A percentile compares a stretch with the other conserved stretches of the same genome.
Conservation (phyloP, 2,113 vertebrate genomes). For the Dipodomys spectabilis region DNA sequence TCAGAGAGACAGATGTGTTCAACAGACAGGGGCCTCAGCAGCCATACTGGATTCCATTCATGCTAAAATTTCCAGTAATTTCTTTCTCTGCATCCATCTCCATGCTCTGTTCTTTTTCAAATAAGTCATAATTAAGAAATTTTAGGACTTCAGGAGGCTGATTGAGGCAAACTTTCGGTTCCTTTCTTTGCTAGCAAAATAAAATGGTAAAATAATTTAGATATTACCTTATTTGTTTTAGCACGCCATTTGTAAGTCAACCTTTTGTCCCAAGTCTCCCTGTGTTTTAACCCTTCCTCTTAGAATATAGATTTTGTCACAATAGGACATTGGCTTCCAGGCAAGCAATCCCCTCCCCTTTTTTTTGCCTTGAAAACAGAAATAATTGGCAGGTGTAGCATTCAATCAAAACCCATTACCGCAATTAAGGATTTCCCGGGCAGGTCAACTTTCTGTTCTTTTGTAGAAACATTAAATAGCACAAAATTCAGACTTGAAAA, state of each 20-base stretch:
- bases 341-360: background rate
- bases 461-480: conserved; percentile 1
- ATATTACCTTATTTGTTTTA: background rate
- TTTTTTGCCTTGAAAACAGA: background rate
- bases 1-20: background rate
- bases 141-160: background rate
- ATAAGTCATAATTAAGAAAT: conserved; percentile 21
- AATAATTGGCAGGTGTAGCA: conserved; percentile 21
- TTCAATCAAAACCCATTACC: background rate
- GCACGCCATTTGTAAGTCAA: conserved; percentile 9
- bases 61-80: background rate
- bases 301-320: background rate
- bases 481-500: conserved; percentile 2
- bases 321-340: background rate
- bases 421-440: conserved; percentile 28
- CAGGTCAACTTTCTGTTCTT: background rate
- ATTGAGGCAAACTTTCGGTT: background rate
- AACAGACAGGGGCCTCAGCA: background rate
- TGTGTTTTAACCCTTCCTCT: background rate
- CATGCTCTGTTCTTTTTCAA: background rate
- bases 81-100: background rate
- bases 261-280: background rate
- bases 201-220: background rate
- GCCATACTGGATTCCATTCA: background rate
- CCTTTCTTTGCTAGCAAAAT: conserved; percentile 41